Conservation (phyloP, 2,888 invertebrate species). For the Trichopoda pennipes region DNA sequence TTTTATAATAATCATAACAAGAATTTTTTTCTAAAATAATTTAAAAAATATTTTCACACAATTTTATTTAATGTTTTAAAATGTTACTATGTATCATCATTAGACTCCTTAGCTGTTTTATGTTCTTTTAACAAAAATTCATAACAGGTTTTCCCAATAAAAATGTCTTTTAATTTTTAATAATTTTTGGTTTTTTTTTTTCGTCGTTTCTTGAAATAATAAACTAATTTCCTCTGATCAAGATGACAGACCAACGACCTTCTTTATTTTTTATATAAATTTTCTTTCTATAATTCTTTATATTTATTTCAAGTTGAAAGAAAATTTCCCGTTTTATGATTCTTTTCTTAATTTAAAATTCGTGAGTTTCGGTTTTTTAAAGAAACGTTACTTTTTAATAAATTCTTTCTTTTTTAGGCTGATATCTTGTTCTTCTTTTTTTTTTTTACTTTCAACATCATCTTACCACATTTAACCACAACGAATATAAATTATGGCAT, state of each 20-base stretch:
- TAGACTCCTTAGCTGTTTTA: too few species aligned
- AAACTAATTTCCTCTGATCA: slow-evolving; percentile 19
- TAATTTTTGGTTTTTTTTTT: not conserved
- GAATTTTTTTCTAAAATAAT: too few species aligned
- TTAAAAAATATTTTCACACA: too few species aligned
- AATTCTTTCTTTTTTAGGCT: slow-evolving; percentile 11
- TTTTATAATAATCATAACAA: too few species aligned
- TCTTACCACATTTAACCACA: slow-evolving; percentile 62
- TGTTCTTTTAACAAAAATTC: too few species aligned
- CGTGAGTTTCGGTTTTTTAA: slow-evolving; percentile 53
- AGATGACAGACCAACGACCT: slow-evolving; percentile 9
- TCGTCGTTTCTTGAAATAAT: not conserved
- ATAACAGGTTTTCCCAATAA: too few species aligned
- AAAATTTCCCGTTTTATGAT: slow-evolving; percentile 45
- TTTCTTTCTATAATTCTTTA: slow-evolving; percentile 13
- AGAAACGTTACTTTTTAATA: slow-evolving; percentile 50
- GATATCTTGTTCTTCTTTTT: slow-evolving; percentile 58
- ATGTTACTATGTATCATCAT: too few species aligned
- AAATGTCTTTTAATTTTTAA: not conserved
- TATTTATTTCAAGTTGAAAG: not conserved
- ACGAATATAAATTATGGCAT: slow-evolving; percentile 68
- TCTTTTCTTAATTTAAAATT: slow-evolving; percentile 65
- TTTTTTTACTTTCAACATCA: slow-evolving; percentile 2
- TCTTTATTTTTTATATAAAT: slow-evolving; percentile 10
- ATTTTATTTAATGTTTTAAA: too few species aligned